phyloP scores from a whole-genome alignment of 2,113 vertebrate species.

The Daboia siamensis region DNA sequence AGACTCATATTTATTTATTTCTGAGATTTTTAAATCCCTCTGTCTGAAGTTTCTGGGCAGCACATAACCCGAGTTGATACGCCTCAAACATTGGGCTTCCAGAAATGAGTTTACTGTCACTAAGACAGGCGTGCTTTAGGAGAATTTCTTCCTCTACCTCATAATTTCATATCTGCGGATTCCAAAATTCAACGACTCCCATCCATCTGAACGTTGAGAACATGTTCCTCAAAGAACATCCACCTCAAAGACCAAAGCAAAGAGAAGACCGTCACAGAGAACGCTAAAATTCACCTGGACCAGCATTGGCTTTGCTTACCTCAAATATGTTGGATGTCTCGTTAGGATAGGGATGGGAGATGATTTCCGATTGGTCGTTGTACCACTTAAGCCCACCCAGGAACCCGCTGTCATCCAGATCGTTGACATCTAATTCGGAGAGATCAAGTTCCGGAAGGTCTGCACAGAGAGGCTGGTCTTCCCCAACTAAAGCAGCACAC shows the following conservation, averaged over 20 bases:
- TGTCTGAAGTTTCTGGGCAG: neutral
- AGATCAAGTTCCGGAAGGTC: constrained; percentile 99
- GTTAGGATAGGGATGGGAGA: constrained; percentile 96
- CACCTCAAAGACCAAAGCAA: neutral
- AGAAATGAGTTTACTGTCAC: neutral
- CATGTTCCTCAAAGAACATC: no score
- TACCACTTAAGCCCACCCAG: constrained; percentile 98
- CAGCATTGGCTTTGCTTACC: constrained; percentile 73
- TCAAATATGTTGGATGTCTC: constrained; percentile 94
- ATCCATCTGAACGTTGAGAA: neutral
- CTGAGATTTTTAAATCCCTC: neutral
- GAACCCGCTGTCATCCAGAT: constrained; percentile 95
- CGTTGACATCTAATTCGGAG: constrained; percentile 96
- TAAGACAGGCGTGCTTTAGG: no score
- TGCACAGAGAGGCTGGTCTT: constrained; percentile 98
- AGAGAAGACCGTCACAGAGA: neutral
- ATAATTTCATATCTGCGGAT: neutral
- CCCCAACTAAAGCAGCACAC: constrained; percentile 98
- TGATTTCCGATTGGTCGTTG: constrained; percentile 98
- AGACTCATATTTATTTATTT: neutral
- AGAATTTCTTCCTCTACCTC: neutral
- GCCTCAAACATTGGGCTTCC: no score
- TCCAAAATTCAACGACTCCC: neutral
- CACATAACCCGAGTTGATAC: neutral
- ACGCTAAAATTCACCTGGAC: neutral